Percentiles rank a stretch among this genome's conserved stretches.
These are phyloP conservation scores for Hypena proboscidalis DNA, from an alignment of 2,888 invertebrate species.

Conservation along the genomic window DNA sequence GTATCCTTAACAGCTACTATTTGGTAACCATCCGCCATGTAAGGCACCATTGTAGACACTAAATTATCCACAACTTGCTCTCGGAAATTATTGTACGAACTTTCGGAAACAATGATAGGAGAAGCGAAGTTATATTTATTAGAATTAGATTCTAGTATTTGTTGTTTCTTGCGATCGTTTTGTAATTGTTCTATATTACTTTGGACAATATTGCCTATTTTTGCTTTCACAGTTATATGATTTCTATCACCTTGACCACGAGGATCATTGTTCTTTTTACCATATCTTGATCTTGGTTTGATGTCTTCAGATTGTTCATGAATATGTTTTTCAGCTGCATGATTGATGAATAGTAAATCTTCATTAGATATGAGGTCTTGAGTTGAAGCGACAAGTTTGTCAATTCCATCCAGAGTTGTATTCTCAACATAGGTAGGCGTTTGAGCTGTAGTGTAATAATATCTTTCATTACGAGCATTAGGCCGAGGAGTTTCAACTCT, in stretches of 20 bases:
- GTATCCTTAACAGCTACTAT: constrained; percentile 69
- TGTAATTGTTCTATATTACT: constrained; percentile 53
- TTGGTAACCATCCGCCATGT: constrained; percentile 74
- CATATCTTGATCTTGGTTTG: constrained; percentile 59
- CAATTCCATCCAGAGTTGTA: constrained; percentile 64
- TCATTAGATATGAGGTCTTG: constrained; percentile 87
- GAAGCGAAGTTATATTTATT: constrained; percentile 67
- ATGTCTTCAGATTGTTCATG: constrained; percentile 64
- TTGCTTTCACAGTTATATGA: constrained; percentile 66
- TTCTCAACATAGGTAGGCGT: constrained; percentile 45
- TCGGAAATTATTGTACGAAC: constrained; percentile 55
- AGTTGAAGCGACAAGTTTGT: constrained; percentile 83
- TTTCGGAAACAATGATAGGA: constrained; percentile 81
- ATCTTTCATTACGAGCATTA: constrained; percentile 67
- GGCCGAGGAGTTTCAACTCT: constrained; percentile 60
- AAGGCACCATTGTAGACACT: constrained; percentile 77
- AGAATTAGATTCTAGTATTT: constrained; percentile 49
- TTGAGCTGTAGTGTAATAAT: constrained; percentile 58
- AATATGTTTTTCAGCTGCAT: constrained; percentile 68
- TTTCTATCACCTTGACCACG: constrained; percentile 45
- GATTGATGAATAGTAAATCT: constrained; percentile 87
- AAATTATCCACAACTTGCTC: constrained; percentile 71
- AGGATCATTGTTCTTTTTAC: constrained; percentile 46
- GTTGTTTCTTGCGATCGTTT: constrained; percentile 45
- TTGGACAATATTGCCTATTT: constrained; percentile 66